Evolutionary conservation across 2,113 vertebrate species (phyloP), one percentile per base, ranked within the genome.

Genomic region (Erinaceus europaeus): DNA sequence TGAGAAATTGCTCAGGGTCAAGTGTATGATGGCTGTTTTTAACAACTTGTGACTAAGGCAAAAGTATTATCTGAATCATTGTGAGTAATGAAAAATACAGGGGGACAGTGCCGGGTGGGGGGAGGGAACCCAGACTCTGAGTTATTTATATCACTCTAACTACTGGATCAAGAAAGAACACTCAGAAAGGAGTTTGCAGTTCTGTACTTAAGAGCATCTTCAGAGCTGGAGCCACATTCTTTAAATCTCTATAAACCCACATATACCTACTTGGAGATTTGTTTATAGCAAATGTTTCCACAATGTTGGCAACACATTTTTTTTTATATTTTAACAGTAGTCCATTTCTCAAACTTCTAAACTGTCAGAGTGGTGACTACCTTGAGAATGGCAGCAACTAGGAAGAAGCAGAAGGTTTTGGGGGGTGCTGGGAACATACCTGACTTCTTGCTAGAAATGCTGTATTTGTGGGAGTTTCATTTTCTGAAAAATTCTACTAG

Each of bases 281-380:
- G 46, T 85, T 76, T 59, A 36, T 38, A 81, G 78, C 23, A 83
- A 80, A 14, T 72, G 44, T 34, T 91, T 38, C 32, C 38, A 75
- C 5, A 42, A 57, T 52, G 64, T 69, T 32, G 69, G 10, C 27
- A 75, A 67, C 10, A 75, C 57, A 55, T 59, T 62, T 38, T 77
- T 69, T 75, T 29, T 10, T 42, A 3, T 40, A 42, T 74, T 27
- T 77, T 88, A 76, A 65, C 83, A 86, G 36, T 4, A 55, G 8
- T 46, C 13, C 61, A 81, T 82, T 84, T 84, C 27, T 73, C 38
- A 75, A 75, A 69, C 53, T 81, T 92, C 36, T 65, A 42, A 80
- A 88, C 62, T 7, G 13, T 46, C 55, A 53, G 23, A 6, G 4
- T 17, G 64, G n/a, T 44, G 34, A 57, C 29, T 32, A 81, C 20